Conservation (phyloP, 2,797 vertebrate species). For the Sardinella longiceps region DNA sequence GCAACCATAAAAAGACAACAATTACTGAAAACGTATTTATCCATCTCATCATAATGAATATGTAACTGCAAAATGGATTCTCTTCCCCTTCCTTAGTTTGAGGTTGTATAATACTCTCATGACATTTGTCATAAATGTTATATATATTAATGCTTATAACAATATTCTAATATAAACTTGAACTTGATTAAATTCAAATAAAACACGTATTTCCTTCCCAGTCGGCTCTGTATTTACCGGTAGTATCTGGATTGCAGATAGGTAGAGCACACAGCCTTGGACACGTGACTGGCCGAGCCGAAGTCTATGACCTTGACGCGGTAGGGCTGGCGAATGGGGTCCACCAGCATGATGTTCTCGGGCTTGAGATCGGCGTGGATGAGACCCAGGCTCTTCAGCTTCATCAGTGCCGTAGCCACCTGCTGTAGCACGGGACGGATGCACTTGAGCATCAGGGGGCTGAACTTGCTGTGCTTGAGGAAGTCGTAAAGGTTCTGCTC, state of each 20-base stretch:
- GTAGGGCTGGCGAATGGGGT: conserved; percentile 93
- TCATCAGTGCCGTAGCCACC: conserved; percentile 95
- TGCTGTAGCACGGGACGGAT: conserved; percentile 97
- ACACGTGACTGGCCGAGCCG: conserved; percentile 96
- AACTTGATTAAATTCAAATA: too few species aligned
- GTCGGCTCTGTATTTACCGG: conserved; percentile 74
- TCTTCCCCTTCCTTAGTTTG: neutral
- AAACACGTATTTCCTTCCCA: neutral
- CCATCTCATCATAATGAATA: neutral
- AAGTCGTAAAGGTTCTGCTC: conserved; percentile 99
- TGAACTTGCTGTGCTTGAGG: conserved; percentile 98
- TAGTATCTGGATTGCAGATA: conserved; percentile 97
- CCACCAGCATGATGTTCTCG: conserved; percentile 98
- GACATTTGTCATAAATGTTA: neutral
- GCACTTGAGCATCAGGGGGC: conserved; percentile 93
- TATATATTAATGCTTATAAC: too few species aligned
- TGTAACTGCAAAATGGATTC: neutral
- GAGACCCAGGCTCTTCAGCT: conserved; percentile 93
- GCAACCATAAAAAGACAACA: neutral
- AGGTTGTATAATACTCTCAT: neutral
- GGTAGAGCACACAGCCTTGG: conserved; percentile 97
- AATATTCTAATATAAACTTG: too few species aligned
- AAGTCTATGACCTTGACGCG: conserved; percentile 98
- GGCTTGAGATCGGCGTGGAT: conserved; percentile 98
- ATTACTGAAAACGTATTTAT: neutral